A percentile compares a stretch with the other conserved stretches of the same genome.
phyloP scores from a whole-genome alignment of 2,797 vertebrate species.

The Sitta carolinensis region DNA sequence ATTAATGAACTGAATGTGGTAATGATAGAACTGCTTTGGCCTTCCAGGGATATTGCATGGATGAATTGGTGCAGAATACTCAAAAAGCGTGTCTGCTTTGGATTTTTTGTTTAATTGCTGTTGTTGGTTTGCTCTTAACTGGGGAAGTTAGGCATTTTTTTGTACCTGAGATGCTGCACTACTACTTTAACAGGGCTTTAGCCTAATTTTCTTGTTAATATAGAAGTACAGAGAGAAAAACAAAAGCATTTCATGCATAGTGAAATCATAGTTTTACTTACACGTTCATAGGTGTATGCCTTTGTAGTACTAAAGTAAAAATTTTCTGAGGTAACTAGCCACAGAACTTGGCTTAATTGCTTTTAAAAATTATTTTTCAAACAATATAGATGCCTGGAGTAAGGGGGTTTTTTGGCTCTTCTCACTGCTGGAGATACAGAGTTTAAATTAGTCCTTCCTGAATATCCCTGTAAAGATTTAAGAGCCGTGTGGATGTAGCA shows the following conservation, averaged over 20 bases:
- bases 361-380: not conserved
- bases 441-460: not conserved
- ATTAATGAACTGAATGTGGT: not conserved
- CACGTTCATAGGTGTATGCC: not conserved
- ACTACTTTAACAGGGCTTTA: not conserved
- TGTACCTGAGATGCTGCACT: not conserved
- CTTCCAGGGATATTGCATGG: not conserved
- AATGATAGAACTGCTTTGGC: not conserved
- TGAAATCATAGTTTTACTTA: not conserved
- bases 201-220: not conserved
- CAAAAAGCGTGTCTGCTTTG: not conserved
- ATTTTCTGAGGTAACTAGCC: not conserved
- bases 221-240: not conserved
- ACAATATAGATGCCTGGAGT: not conserved
- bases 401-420: not conserved
- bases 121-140: not conserved
- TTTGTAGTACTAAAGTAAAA: not conserved
- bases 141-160: not conserved
- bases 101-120: not conserved
- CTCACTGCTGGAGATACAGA: not conserved
- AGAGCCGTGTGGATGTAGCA: too few relatives aligned
- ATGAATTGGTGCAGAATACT: not conserved
- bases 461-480: not conserved
- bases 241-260: not conserved
- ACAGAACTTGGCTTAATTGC: not conserved